phyloP scores from a whole-genome alignment of 1,140 invertebrate species.

The Drosophila virilis region DNA sequence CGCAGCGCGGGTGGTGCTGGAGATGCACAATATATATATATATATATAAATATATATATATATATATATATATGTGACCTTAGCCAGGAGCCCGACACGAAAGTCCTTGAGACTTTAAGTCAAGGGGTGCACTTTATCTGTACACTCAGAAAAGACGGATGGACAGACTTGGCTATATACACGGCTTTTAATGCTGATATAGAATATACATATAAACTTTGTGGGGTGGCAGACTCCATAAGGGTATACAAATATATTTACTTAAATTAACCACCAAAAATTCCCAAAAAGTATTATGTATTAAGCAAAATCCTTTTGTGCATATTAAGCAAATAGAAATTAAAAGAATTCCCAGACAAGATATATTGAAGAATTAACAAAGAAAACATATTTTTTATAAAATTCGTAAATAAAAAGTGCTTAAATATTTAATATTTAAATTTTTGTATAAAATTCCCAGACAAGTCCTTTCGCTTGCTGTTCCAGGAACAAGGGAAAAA shows the following conservation, averaged over 20 bases:
- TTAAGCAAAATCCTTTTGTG: no score
- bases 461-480: not conserved
- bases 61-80: not conserved
- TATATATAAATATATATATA: no score
- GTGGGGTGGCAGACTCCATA: no score
- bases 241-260: no score
- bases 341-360: no score
- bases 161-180: no score
- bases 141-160: no score
- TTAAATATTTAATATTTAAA: not conserved
- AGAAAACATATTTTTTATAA: not conserved
- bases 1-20: constrained; percentile 7
- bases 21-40: constrained; percentile 1
- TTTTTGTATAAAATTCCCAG: not conserved
- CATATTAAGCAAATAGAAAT: no score
- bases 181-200: no score
- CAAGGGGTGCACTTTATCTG: not conserved
- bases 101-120: constrained; percentile 24
- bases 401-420: not conserved
- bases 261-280: no score
- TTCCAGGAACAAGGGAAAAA: constrained; percentile 38
- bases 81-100: constrained; percentile 8
- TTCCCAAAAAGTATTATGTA: no score
- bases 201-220: not conserved
- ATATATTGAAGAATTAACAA: no score